A percentile compares a stretch with the other conserved stretches of the same genome.
Evolutionary conservation across 2,113 vertebrate species (phyloP).

Genomic region (Sialia sialis): DNA sequence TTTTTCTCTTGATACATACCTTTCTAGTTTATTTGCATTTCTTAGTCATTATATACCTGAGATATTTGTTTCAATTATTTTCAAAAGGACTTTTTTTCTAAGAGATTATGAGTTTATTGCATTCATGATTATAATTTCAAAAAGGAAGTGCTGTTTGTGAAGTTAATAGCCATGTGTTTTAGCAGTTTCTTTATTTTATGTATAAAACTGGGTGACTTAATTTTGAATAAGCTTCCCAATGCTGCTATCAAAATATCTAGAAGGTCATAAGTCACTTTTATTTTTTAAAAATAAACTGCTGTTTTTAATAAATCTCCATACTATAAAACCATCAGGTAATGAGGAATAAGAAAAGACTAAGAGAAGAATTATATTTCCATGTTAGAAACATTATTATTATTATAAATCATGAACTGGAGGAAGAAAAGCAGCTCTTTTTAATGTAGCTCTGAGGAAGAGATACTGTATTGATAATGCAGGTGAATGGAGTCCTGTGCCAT

Average conservation of each 20-base stretch:
- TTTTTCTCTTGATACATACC: background rate
- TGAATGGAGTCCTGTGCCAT: background rate
- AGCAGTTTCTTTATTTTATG: background rate
- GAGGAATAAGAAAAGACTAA: background rate
- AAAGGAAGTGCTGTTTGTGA: background rate
- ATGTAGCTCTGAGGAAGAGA: background rate
- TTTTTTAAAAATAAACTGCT: background rate
- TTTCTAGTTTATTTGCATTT: background rate
- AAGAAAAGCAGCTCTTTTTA: background rate
- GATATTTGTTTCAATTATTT: background rate
- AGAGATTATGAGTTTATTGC: background rate
- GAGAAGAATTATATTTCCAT: background rate
- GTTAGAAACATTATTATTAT: background rate
- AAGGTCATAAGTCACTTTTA: background rate
- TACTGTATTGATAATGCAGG: background rate
- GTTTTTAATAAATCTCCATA: background rate
- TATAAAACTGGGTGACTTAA: background rate
- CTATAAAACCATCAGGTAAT: background rate
- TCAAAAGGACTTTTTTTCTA: background rate
- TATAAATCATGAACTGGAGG: background rate
- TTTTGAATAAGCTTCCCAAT: background rate
- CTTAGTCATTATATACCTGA: background rate
- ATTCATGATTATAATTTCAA: background rate
- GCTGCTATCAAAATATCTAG: background rate
- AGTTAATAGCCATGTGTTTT: background rate